Evolutionary conservation across 2,888 invertebrate genomes (phyloP), one percentile per base, ranked within the genome.

Genomic region (Tipula unca): DNA sequence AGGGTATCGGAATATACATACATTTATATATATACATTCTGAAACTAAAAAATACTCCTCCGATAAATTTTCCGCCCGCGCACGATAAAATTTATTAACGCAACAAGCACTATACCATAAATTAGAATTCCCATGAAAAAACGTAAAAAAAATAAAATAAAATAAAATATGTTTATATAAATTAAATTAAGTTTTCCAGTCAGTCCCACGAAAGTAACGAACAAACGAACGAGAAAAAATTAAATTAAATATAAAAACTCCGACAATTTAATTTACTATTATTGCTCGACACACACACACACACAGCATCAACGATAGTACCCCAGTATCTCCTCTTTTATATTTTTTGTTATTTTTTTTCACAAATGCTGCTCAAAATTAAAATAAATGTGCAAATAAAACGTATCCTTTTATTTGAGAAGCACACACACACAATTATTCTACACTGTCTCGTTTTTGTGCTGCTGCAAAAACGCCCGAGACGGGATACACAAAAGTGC

Each of bases 111-210:
- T 10, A 25, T 8, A 69, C 20, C 69, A 69, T 69, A 69, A 69
- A 69, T 69, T 69, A 69, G 69, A 69, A 69, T 69, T 69, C 69
- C 69, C 69, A 69, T 69, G 25, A 48, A 48, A 48, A 17, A 32
- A 32, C 2, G 5, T 48, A 48, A 48, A 48, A 48, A 17, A 48
- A 17, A n/a, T n/a, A n/a, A n/a, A n/a, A n/a, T n/a, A 25, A 69
- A 25, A 48, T 48, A 48, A 69, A 69, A 69, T 69, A 69, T 69
- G 69, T 69, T 69, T 69, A 25, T 69, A 69, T 69, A 69, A 69
- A 69, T 69, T 69, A 69, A 69, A 69, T 69, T 69, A 69, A 69
- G 69, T 69, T 69, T 69, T 69, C 69, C 69, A 69, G 69, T 69
- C 25, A 69, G 69, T 69, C 25, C 69, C 69, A 35, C 69, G 10